Percentiles rank a stretch among this genome's conserved stretches.
phyloP scores from a whole-genome alignment of 1,140 invertebrate species.

The Zaprionus davidi region DNA sequence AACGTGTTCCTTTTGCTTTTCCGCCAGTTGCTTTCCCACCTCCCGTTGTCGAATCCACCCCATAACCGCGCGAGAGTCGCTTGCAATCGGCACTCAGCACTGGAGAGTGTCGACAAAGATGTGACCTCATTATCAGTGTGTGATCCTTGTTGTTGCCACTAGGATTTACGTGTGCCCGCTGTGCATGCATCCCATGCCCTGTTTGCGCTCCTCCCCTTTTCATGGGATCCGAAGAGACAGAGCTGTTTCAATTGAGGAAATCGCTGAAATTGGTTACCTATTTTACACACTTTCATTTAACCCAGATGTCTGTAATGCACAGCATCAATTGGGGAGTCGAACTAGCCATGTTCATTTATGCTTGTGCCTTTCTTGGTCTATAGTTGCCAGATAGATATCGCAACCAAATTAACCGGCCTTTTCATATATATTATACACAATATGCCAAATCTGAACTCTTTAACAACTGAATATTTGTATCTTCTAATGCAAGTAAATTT shows the following conservation, averaged over 20 bases:
- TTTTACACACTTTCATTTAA: too few relatives aligned
- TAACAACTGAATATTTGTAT: too few relatives aligned
- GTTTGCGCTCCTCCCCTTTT: background rate
- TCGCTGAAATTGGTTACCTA: background rate
- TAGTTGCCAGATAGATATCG: too few relatives aligned
- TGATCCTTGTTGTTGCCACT: slow-evolving; percentile 15
- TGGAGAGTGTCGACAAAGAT: slow-evolving; percentile 25
- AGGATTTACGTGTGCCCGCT: slow-evolving; percentile 1
- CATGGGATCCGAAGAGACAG: background rate
- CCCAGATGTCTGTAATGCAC: too few relatives aligned
- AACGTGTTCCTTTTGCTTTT: background rate
- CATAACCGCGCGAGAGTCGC: background rate
- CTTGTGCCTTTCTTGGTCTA: too few relatives aligned
- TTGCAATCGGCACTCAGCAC: slow-evolving; percentile 1
- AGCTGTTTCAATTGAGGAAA: background rate
- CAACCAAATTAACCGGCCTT: too few relatives aligned
- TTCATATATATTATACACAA: too few relatives aligned
- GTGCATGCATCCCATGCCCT: background rate
- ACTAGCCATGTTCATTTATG: too few relatives aligned
- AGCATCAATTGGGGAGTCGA: too few relatives aligned
- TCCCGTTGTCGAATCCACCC: slow-evolving; percentile 15
- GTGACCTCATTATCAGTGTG: slow-evolving; percentile 32
- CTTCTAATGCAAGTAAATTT: too few relatives aligned
- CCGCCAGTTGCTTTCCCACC: background rate
- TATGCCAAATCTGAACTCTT: too few relatives aligned